Conservation (phyloP, 2,113 vertebrate genomes). For the Accipiter virgatus region DNA sequence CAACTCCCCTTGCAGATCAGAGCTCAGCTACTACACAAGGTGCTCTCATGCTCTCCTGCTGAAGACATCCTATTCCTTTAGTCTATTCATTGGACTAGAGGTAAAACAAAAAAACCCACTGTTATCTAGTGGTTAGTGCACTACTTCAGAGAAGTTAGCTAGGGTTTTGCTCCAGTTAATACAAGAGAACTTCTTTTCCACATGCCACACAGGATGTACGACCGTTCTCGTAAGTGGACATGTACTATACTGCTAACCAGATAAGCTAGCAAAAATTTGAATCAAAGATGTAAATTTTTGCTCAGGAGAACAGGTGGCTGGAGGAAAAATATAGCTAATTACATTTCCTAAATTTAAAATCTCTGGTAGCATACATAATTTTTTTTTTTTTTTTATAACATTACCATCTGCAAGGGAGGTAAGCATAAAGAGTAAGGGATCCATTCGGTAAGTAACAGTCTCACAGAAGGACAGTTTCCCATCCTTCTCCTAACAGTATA, state of each 20-base stretch:
- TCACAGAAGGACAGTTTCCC: neutral
- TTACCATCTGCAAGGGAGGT: neutral
- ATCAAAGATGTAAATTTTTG: neutral
- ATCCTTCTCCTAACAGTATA: neutral
- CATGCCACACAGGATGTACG: neutral
- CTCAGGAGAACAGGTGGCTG: neutral
- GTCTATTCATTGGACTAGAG: neutral
- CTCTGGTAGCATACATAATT: neutral
- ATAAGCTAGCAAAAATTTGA: neutral
- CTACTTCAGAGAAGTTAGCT: neutral
- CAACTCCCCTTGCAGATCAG: neutral
- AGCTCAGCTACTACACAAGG: neutral
- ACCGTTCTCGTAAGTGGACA: neutral
- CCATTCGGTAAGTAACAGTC: neutral
- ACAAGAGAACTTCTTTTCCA: neutral
- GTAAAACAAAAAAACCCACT: neutral
- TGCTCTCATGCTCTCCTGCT: neutral
- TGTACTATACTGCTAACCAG: neutral
- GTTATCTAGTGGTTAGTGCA: neutral
- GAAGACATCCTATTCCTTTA: neutral
- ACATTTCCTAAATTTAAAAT: neutral
- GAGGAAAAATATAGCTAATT: neutral
- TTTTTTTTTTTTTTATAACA: neutral
- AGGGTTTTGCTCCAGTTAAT: neutral
- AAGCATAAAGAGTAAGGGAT: neutral